Conservation (phyloP, 2,888 invertebrate species). For the Theristus sp. region DNA sequence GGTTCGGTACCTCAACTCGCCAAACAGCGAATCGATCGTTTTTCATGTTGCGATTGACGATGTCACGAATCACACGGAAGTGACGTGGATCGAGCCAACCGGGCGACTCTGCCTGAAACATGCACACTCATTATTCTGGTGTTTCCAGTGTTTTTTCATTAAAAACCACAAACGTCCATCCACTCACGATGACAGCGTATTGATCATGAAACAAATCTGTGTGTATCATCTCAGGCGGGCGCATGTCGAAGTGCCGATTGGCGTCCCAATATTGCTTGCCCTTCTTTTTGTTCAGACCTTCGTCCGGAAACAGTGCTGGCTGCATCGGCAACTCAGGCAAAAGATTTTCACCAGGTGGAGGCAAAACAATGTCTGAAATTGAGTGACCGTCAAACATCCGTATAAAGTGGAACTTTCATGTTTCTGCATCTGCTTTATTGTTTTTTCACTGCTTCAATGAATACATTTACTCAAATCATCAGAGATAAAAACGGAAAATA, state of each 20-base stretch:
- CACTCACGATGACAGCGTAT: constrained; percentile 67
- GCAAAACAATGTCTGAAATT: neutral
- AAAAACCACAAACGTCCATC: neutral
- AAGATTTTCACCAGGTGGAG: neutral
- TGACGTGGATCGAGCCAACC: constrained; percentile 61
- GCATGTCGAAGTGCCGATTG: constrained; percentile 7
- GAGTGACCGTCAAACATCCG: too few relatives aligned
- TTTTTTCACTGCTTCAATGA: too few relatives aligned
- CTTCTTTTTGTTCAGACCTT: neutral
- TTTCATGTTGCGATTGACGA: constrained; percentile 58
- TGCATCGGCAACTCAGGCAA: neutral
- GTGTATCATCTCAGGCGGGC: constrained; percentile 72
- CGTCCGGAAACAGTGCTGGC: neutral
- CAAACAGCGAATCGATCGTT: constrained; percentile 66
- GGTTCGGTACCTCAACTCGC: constrained; percentile 88
- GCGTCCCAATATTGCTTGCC: neutral
- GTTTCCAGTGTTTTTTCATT: neutral
- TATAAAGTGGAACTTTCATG: too few relatives aligned
- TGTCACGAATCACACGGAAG: constrained; percentile 66
- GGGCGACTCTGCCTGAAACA: constrained; percentile 53
- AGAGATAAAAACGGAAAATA: too few relatives aligned
- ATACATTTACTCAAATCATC: too few relatives aligned
- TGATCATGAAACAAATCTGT: constrained; percentile 69
- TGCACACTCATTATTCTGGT: too few relatives aligned
- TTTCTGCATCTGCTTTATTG: too few relatives aligned